Conservation (phyloP, 2,113 vertebrate genomes). For the Panthera leo region DNA sequence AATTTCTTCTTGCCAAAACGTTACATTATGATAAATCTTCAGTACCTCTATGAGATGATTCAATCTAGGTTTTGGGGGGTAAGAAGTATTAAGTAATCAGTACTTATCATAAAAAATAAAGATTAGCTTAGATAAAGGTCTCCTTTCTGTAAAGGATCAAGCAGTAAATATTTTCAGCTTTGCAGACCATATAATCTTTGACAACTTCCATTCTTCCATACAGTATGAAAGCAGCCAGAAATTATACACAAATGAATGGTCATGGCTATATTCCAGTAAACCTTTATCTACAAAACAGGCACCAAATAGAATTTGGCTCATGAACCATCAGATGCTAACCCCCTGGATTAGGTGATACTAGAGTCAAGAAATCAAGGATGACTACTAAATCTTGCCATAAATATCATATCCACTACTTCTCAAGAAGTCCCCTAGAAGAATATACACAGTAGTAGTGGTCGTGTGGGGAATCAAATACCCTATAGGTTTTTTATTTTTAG, state of each 20-base stretch:
- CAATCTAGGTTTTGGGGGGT: background rate
- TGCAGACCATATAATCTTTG: background rate
- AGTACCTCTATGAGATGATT: background rate
- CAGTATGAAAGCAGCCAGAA: background rate
- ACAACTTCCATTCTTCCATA: background rate
- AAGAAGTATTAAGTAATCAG: background rate
- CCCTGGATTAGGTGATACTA: background rate
- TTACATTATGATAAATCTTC: background rate
- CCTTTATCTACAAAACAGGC: background rate
- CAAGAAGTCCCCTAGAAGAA: background rate
- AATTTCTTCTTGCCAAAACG: background rate
- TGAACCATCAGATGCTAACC: background rate
- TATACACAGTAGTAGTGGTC: background rate
- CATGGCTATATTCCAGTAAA: background rate
- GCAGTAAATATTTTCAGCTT: background rate
- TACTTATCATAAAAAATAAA: background rate
- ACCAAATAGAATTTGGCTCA: background rate
- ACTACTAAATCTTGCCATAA: background rate
- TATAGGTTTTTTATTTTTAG: background rate
- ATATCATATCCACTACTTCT: background rate
- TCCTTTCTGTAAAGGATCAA: background rate
- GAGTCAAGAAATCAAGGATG: background rate
- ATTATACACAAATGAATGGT: background rate
- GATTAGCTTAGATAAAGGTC: background rate
- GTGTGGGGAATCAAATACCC: background rate